Evolutionary conservation across 2,797 vertebrate species (phyloP), one percentile per base, ranked within the genome.

Genomic region (Lagorchestes hirsutus): DNA sequence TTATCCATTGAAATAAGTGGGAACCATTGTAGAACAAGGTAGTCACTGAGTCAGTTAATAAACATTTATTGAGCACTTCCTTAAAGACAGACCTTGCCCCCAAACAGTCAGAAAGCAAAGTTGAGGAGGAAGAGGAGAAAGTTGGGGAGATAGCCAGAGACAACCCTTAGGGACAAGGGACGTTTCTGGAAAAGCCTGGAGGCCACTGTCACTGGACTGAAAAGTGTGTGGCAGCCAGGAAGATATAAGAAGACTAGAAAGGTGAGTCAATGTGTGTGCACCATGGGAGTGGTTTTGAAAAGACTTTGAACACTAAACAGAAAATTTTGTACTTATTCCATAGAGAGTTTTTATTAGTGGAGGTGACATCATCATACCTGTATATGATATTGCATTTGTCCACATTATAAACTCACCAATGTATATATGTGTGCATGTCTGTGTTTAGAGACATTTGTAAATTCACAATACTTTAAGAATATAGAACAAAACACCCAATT

Each of bases 401-500:
- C 22, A 50, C n/a, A 24, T 82, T 40, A 82, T 24, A 24, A 1
- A 8, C 40, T 82, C 18, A 82, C 27, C 40, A 46, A 24, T 27
- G 40, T 46, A 11, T 82, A 82, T 24, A 46, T 10, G 9, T 82
- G n/a, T 27, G 6, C n/a, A 40, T 24, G 3, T 40, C 9, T 82
- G 2, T 82, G 22, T 46, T 46, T 46, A 82, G 40, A 46, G 40
- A 62, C 59, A n/a, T 96, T 92, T 96, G 54, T 94, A 95, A 94
- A 95, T 94, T 96, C 29, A 93, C 57, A 96, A 90, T 95, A 62
- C 91, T 97, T 96, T 95, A 58, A 94, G 93, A 97, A 96, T 55
- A 54, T 54, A 95, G 95, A 98, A 96, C 59, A 96, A 97, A 97
- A 92, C 82, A 94, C 95, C 95, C 93, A 56, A 62, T 95, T 97